A percentile compares a stretch with the other conserved stretches of the same genome.
These are phyloP conservation scores for Orthosia incerta DNA, from an alignment of 2,888 invertebrate genomes.

Conservation along the genomic window DNA sequence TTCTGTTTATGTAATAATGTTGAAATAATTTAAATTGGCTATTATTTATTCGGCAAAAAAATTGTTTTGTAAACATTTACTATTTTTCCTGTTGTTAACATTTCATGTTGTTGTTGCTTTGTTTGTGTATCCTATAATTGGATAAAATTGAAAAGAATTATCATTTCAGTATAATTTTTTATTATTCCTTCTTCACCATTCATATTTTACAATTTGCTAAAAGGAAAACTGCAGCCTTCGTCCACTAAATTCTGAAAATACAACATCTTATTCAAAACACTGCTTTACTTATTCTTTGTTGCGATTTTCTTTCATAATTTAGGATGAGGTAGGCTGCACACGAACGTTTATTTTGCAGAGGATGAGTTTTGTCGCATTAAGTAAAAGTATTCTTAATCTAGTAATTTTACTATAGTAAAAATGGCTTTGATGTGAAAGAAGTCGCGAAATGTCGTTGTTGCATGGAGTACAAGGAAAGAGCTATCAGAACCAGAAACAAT, in stretches of 20 bases:
- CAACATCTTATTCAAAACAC: slow-evolving; percentile 55
- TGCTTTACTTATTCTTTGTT: slow-evolving; percentile 34
- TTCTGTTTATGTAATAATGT: no score
- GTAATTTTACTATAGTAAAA: no score
- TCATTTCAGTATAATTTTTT: slow-evolving; percentile 23
- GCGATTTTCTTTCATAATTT: slow-evolving; percentile 38
- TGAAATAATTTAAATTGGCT: not conserved
- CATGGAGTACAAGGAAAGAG: no score
- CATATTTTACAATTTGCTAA: slow-evolving; percentile 56
- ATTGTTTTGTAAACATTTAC: not conserved
- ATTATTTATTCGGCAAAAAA: not conserved
- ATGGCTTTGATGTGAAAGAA: no score
- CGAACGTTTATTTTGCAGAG: not conserved
- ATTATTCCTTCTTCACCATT: slow-evolving; percentile 30
- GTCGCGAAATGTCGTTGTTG: no score
- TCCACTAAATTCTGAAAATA: slow-evolving; percentile 40
- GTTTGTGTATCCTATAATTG: not conserved
- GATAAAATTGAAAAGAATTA: slow-evolving; percentile 22
- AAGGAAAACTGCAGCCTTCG: slow-evolving; percentile 52
- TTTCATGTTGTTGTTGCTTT: not conserved
- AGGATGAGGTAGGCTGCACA: slow-evolving; percentile 1
- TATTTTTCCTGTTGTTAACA: not conserved
- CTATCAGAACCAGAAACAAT: no score
- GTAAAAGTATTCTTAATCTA: no score
- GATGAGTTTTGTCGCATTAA: no score